A percentile compares a stretch with the other conserved stretches of the same genome.
phyloP scores from a whole-genome alignment of 2,113 vertebrate genomes.

The Hypomesus transpacificus region DNA sequence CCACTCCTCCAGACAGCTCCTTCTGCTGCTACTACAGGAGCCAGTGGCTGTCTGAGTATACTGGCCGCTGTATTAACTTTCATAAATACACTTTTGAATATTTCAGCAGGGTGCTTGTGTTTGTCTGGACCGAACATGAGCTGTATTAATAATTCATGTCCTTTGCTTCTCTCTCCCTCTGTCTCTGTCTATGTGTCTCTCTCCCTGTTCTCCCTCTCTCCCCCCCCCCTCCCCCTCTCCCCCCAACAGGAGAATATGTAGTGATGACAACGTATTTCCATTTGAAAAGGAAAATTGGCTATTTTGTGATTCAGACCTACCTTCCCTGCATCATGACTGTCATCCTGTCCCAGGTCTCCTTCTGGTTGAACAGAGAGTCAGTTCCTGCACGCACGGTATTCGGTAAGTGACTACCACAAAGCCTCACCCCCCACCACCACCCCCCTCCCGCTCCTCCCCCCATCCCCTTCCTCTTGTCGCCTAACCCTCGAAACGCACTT shows the following conservation, averaged over 20 bases:
- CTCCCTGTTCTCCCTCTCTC: slow-evolving; percentile 27
- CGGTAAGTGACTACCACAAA: slow-evolving; percentile 75
- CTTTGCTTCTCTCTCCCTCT: slow-evolving; percentile 33
- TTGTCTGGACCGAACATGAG: slow-evolving; percentile 28
- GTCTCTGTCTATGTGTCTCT: slow-evolving; percentile 38
- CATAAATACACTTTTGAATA: slow-evolving; percentile 42
- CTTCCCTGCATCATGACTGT: slow-evolving; percentile 99
- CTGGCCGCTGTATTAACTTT: slow-evolving; percentile 30
- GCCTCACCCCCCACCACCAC: no score
- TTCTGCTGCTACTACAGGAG: neutral
- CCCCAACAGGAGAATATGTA: slow-evolving; percentile 87
- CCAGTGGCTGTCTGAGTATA: neutral
- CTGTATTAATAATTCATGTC: slow-evolving; percentile 58
- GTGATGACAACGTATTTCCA: slow-evolving; percentile 99
- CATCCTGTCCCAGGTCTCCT: slow-evolving; percentile 98
- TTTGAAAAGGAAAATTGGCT: slow-evolving; percentile 98
- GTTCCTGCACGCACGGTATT: slow-evolving; percentile 97
- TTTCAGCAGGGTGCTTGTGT: slow-evolving; percentile 34
- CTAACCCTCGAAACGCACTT: slow-evolving; percentile 18
- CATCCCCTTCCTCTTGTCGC: slow-evolving; percentile 14
- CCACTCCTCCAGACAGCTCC: neutral
- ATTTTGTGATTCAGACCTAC: slow-evolving; percentile 99
- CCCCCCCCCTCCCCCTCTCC: slow-evolving; percentile 33
- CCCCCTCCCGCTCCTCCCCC: no score
- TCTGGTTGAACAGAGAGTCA: slow-evolving; percentile 98